Evolutionary conservation across 2,888 invertebrate genomes (phyloP).

Genomic region (Drosophila mettleri): DNA sequence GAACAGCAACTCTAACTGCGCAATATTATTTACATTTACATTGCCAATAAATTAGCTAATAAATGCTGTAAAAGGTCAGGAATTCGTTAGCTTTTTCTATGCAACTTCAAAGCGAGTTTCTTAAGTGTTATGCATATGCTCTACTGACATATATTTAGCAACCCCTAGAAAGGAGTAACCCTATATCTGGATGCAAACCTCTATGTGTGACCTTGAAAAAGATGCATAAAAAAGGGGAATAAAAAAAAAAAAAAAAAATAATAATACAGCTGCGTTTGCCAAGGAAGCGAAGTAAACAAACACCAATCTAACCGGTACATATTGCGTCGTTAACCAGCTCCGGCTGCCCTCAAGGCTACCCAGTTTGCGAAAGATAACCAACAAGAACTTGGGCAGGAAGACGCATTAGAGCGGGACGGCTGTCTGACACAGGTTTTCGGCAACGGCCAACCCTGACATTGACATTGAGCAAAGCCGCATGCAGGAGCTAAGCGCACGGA

Average conservation of each 20-base stretch:
- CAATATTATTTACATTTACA: not conserved
- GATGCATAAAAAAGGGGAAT: not conserved
- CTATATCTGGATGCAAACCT: constrained; percentile 7
- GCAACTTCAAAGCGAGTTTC: not conserved
- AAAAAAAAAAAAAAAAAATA: constrained; percentile 6
- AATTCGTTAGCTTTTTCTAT: not conserved
- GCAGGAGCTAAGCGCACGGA: constrained; percentile 25
- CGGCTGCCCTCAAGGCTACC: constrained; percentile 52
- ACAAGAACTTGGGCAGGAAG: constrained; percentile 9
- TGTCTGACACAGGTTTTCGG: constrained; percentile 45
- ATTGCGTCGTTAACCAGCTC: constrained; percentile 48
- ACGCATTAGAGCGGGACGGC: constrained; percentile 7
- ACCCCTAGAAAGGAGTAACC: constrained; percentile 10
- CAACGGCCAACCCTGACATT: constrained; percentile 54
- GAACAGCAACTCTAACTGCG: constrained; percentile 9
- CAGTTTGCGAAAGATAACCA: constrained; percentile 42
- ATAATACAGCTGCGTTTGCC: not conserved
- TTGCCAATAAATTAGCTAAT: not conserved
- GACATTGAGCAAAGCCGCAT: constrained; percentile 49
- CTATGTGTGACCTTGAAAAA: constrained; percentile 38
- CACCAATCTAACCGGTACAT: constrained; percentile 62
- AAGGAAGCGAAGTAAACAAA: constrained; percentile 32
- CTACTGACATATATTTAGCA: constrained; percentile 46
- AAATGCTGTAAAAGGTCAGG: not conserved
- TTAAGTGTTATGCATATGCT: constrained; percentile 21